A percentile compares a stretch with the other conserved stretches of the same genome.
These are phyloP conservation scores for Lasioglossum villosulum DNA, from an alignment of 2,888 invertebrate genomes.

Conservation along the genomic window DNA sequence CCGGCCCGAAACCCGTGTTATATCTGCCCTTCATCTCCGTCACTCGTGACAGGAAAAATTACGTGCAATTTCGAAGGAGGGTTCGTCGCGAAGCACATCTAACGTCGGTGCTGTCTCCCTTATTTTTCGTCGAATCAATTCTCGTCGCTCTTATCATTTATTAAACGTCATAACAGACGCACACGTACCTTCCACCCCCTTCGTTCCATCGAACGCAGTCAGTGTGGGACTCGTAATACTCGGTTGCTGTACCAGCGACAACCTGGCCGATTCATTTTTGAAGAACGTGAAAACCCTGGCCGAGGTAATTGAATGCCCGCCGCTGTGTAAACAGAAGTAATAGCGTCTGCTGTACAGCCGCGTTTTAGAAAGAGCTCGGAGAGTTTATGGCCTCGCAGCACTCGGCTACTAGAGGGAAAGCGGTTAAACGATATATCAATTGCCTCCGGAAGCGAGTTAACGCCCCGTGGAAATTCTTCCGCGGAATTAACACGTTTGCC, in stretches of 20 bases:
- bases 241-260: not conserved
- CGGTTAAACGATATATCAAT: slow-evolving; percentile 1
- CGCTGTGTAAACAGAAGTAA: slow-evolving; percentile 15
- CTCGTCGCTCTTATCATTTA: slow-evolving; percentile 36
- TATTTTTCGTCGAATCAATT: slow-evolving; percentile 40
- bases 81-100: slow-evolving; percentile 17
- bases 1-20: slow-evolving; percentile 27
- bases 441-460: not conserved
- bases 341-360: not conserved
- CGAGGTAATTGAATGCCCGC: slow-evolving; percentile 17
- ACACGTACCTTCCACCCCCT: not conserved
- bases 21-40: slow-evolving; percentile 42
- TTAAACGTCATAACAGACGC: slow-evolving; percentile 38
- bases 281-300: not conserved
- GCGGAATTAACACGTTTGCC: not conserved
- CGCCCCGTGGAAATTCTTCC: not conserved
- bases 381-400: not conserved
- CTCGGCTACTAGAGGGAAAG: not conserved
- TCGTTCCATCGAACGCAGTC: not conserved
- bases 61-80: slow-evolving; percentile 38
- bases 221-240: not conserved
- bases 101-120: slow-evolving; percentile 11
- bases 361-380: not conserved
- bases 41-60: slow-evolving; percentile 49
- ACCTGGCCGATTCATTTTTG: not conserved